These are phyloP conservation scores for Uria aalge DNA, from an alignment of 2,113 vertebrate genomes.

Conservation along the genomic window DNA sequence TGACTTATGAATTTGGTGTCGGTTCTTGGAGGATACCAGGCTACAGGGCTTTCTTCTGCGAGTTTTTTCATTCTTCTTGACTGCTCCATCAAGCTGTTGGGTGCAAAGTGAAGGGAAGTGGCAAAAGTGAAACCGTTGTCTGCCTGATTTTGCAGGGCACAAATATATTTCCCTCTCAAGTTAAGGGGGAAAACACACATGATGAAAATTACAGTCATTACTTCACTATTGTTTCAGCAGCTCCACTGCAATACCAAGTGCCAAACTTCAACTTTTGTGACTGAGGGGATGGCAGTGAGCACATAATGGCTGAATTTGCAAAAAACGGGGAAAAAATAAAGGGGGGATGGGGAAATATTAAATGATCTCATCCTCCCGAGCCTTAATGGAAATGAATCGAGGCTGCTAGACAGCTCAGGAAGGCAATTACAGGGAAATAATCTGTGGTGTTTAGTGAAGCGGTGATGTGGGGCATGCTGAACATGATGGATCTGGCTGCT, in stretches of 20 bases:
- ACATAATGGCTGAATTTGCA: neutral
- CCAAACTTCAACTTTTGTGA: neutral
- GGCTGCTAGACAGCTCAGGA: constrained; percentile 57
- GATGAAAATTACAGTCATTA: neutral
- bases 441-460: constrained; percentile 62
- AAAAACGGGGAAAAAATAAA: neutral
- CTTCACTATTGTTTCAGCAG: neutral
- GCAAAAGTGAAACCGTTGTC: neutral
- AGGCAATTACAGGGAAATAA: constrained; percentile 70
- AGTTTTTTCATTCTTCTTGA: neutral
- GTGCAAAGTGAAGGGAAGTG: neutral
- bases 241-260: neutral
- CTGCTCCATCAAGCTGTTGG: neutral
- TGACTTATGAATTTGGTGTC: neutral
- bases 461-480: constrained; percentile 59
- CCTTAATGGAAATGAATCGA: constrained; percentile 64
- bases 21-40: neutral
- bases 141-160: neutral
- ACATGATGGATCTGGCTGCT: constrained; percentile 64
- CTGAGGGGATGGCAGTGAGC: neutral
- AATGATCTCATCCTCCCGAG: constrained; percentile 35
- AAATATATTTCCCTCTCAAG: neutral
- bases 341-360: neutral
- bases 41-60: neutral
- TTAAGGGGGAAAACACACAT: neutral